phyloP scores from a whole-genome alignment of 2,888 invertebrate species.

The Exocentrus adspersus region DNA sequence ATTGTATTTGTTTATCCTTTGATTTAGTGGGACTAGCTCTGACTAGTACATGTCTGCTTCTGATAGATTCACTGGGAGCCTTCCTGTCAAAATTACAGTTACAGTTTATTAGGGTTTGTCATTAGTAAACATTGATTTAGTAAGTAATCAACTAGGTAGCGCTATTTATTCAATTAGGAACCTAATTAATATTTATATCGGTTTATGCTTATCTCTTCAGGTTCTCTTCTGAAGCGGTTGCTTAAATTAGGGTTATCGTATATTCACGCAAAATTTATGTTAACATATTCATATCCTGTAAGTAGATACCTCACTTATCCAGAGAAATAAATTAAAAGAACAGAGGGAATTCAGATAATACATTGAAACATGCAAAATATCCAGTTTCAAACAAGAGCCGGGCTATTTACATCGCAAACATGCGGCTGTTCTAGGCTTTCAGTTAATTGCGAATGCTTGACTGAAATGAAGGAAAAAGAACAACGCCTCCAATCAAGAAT shows the following conservation, averaged over 20 bases:
- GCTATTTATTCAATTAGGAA: too few relatives aligned
- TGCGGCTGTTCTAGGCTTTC: conserved; percentile 38
- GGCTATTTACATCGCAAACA: conserved; percentile 47
- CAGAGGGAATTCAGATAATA: conserved; percentile 36
- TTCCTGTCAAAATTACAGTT: too few relatives aligned
- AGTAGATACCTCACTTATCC: conserved; percentile 39
- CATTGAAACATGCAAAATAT: conserved; percentile 44
- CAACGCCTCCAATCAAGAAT: conserved; percentile 7
- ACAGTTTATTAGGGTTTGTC: too few relatives aligned
- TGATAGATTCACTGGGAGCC: too few relatives aligned
- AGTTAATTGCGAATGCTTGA: conserved; percentile 47
- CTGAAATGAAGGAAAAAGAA: conserved; percentile 35
- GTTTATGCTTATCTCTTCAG: too few relatives aligned
- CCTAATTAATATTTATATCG: too few relatives aligned
- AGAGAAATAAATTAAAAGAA: conserved; percentile 41
- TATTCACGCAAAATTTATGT: conserved; percentile 36
- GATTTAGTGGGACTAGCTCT: too few relatives aligned
- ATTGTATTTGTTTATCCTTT: too few relatives aligned
- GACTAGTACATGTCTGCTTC: too few relatives aligned
- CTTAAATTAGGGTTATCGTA: conserved; percentile 17
- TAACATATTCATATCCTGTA: conserved; percentile 41
- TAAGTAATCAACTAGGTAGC: too few relatives aligned
- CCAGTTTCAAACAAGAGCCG: conserved; percentile 41
- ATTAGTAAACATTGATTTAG: too few relatives aligned
- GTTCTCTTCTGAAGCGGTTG: neutral